A percentile compares a stretch with the other conserved stretches of the same genome.
Conservation (phyloP, 1,140 invertebrate species). For the Drosophila nigromelanica region DNA sequence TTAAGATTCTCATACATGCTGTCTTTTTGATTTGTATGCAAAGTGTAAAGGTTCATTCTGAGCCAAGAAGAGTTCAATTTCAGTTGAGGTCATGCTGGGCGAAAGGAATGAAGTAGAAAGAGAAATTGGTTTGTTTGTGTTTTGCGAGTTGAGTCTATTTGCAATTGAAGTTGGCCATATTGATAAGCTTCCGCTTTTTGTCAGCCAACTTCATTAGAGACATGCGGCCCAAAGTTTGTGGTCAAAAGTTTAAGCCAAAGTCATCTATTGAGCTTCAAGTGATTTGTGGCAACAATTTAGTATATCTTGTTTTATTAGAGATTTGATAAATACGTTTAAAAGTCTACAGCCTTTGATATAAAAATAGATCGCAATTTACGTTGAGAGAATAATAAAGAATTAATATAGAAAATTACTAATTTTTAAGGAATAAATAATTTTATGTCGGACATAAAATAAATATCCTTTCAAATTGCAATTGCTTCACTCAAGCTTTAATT, state of each 20-base stretch:
- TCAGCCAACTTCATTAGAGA: conserved; percentile 64
- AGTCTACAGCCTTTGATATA: too few species aligned
- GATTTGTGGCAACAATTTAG: conserved; percentile 21
- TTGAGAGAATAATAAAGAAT: too few species aligned
- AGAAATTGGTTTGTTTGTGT: conserved; percentile 59
- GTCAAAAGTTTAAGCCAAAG: conserved; percentile 21
- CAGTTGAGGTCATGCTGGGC: conserved; percentile 42
- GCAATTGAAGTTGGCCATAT: conserved; percentile 69
- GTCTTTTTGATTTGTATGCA: conserved; percentile 77
- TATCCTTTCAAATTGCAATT: too few species aligned
- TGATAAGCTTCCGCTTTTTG: conserved; percentile 60
- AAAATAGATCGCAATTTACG: too few species aligned
- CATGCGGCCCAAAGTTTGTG: conserved; percentile 51
- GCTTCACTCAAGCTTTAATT: too few species aligned
- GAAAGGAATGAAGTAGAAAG: not conserved
- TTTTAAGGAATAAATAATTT: too few species aligned
- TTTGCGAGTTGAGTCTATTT: conserved; percentile 51
- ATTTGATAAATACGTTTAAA: too few species aligned
- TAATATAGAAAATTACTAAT: too few species aligned
- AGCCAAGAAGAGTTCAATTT: conserved; percentile 64
- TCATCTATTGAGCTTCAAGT: conserved; percentile 26
- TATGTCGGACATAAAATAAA: too few species aligned
- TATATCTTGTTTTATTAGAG: conserved; percentile 4
- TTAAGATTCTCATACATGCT: conserved; percentile 26
- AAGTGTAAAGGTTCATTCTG: conserved; percentile 66